These are phyloP conservation scores for Tolypeutes matacus DNA, from an alignment of 2,797 vertebrate species.

Conservation along the genomic window DNA sequence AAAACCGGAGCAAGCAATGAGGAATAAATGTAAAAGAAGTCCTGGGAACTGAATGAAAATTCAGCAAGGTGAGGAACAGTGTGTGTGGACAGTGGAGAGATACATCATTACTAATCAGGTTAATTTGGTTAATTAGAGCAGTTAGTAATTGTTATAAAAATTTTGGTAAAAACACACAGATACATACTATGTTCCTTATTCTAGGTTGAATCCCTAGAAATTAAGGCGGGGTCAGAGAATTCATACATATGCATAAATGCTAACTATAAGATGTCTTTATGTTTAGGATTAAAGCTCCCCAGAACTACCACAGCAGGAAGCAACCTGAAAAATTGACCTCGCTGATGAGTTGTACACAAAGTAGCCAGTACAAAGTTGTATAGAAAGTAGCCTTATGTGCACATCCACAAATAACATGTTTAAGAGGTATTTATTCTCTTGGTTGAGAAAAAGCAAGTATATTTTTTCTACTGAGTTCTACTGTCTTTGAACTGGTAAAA, in stretches of 20 bases:
- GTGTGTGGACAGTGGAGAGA: constrained; percentile 23
- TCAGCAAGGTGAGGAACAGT: neutral
- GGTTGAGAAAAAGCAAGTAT: neutral
- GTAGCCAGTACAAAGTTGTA: neutral
- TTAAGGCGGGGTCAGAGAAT: constrained; percentile 21
- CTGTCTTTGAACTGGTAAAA: neutral
- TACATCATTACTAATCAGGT: neutral
- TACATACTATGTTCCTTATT: neutral
- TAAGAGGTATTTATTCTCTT: neutral
- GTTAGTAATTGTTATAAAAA: neutral
- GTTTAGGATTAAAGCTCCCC: neutral
- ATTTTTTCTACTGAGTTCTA: constrained; percentile 6
- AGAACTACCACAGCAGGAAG: neutral
- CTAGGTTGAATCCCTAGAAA: constrained; percentile 31
- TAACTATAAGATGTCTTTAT: neutral
- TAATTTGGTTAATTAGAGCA: neutral
- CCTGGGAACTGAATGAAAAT: neutral
- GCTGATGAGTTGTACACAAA: neutral
- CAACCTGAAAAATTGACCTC: neutral
- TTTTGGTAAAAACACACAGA: neutral
- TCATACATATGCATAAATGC: neutral
- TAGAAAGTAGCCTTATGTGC: neutral
- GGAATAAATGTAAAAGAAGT: neutral
- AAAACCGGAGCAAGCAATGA: constrained; percentile 7
- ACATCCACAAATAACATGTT: neutral